Evolutionary conservation across 2,113 vertebrate genomes (phyloP), one percentile per base, ranked within the genome.

Genomic region (Emberiza fucata): DNA sequence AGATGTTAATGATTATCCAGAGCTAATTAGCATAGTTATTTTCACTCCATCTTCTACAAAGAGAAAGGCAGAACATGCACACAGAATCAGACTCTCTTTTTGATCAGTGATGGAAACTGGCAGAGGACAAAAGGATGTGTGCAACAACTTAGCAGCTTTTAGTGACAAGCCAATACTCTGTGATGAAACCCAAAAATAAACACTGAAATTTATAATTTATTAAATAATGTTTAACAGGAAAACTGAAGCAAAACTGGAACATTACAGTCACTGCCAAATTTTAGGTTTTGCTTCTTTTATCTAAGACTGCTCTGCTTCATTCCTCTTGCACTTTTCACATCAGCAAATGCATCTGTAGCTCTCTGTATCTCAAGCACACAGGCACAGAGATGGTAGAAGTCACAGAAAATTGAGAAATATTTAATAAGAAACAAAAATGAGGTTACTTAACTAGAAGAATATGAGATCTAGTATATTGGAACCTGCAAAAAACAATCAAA

Each of bases 1-100:
- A 95, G 80, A 93, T 80, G 68, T 71, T 96, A 95, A 96, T 94
- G 91, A 93, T 70, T 70, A 91, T 86, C 63, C 79, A 88, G 64
- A 95, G 68, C 35, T 90, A 96, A 97, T 97, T 89, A 93, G 77
- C 86, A 95, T 68, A 93, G 76, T 56, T 94, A 88, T 91, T 96
- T 96, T 89, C 70, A 79, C 42, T 93, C 42, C 35, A 51, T 92
- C 77, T 95, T 91, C 78, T 77, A 89, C 76, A 89, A 71, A 68
- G 61, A 69, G 63, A 92, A 94, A 87, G 66, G 72, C 75, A 93
- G 76, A 94, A 80, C 59, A 86, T 24, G 64, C 71, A 92, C 75
- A 53, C 29, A 87, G 65, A 90, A 93, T 84, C 64, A 69, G 51
- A 61, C 39, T 77, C 56, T 68, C 65, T 53, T 82, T 94, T 72